Conservation (phyloP, 2,888 invertebrate species). For the Chaitophorus viminalis region DNA sequence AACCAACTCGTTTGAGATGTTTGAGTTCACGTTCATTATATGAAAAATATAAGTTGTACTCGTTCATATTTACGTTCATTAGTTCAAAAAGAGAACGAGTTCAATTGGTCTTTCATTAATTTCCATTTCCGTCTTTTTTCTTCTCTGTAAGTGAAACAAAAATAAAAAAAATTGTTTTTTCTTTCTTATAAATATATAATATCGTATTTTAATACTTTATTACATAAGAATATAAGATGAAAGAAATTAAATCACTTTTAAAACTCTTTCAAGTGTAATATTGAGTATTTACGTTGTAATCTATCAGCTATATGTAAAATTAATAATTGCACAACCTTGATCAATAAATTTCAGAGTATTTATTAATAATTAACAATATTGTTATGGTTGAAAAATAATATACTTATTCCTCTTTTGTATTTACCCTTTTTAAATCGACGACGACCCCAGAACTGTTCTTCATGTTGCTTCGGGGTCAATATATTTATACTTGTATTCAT, state of each 20-base stretch:
- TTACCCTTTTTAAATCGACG: too few relatives aligned
- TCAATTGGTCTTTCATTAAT: not conserved
- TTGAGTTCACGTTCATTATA: not conserved
- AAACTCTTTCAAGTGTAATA: not conserved
- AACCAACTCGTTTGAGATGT: not conserved
- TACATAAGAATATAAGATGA: not conserved
- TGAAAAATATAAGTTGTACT: not conserved
- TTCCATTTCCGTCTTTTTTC: not conserved
- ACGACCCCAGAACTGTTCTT: too few relatives aligned
- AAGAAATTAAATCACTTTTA: not conserved
- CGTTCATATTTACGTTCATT: slow-evolving; percentile 4
- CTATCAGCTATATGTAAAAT: too few relatives aligned
- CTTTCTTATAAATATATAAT: not conserved
- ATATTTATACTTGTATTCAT: too few relatives aligned
- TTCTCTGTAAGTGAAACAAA: not conserved
- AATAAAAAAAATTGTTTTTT: not conserved
- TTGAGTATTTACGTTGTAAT: too few relatives aligned
- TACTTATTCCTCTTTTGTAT: too few relatives aligned
- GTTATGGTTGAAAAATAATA: too few relatives aligned
- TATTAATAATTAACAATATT: too few relatives aligned
- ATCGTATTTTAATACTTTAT: not conserved
- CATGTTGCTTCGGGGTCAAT: too few relatives aligned
- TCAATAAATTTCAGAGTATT: too few relatives aligned
- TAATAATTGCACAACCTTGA: too few relatives aligned
- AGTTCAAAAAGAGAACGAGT: not conserved